Percentiles rank a stretch among this genome's conserved stretches.
phyloP scores from a whole-genome alignment of 2,113 vertebrate species.

The Hemichromis elongatus region DNA sequence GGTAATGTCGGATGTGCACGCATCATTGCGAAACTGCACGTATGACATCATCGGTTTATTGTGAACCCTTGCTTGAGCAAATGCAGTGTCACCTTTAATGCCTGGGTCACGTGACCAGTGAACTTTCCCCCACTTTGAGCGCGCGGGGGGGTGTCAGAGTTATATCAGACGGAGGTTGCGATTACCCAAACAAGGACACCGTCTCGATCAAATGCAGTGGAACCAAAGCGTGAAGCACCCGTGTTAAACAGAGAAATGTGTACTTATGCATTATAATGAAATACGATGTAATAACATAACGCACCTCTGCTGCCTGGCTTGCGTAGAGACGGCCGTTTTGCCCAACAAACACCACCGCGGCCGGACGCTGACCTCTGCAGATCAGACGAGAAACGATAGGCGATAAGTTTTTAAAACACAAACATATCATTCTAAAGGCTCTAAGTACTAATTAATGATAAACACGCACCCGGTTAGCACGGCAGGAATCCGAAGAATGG shows the following conservation, averaged over 20 bases:
- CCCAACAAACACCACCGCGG: slow-evolving; percentile 15
- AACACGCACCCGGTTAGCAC: slow-evolving; percentile 51
- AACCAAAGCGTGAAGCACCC: neutral
- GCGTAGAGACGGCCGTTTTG: slow-evolving; percentile 60
- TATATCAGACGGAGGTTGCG: neutral
- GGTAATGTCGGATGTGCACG: neutral
- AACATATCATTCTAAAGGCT: neutral
- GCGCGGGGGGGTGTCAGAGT: neutral
- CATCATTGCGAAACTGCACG: neutral
- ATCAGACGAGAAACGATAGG: neutral
- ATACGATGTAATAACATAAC: neutral
- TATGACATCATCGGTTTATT: too few species aligned
- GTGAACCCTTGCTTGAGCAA: neutral
- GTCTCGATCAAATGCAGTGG: neutral
- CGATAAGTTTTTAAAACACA: neutral
- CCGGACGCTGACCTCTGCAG: slow-evolving; percentile 48
- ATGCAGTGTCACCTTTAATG: slow-evolving; percentile 42
- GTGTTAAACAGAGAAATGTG: neutral
- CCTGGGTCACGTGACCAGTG: slow-evolving; percentile 51
- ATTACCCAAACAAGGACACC: neutral
- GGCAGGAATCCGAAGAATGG: slow-evolving; percentile 44
- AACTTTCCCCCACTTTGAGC: slow-evolving; percentile 68
- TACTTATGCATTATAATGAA: neutral
- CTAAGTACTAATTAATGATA: neutral
- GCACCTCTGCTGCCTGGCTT: slow-evolving; percentile 70